These are phyloP conservation scores for Darevskia nairensis DNA, from an alignment of 2,797 vertebrate genomes.

Conservation along the genomic window DNA sequence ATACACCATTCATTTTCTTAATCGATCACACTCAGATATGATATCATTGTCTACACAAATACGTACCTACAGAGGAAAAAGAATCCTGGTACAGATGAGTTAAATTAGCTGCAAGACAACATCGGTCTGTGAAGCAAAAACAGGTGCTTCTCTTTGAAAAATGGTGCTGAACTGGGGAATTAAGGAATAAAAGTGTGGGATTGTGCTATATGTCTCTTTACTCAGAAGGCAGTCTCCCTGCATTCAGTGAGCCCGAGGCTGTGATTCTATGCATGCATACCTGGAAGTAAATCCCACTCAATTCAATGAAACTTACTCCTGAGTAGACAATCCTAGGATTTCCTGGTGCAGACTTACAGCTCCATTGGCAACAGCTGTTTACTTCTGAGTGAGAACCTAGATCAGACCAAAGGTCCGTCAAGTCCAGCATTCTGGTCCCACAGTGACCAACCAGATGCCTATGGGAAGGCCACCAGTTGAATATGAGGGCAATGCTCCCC, in stretches of 20 bases:
- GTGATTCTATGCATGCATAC: too few species aligned
- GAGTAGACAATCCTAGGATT: too few species aligned
- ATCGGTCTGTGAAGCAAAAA: background rate
- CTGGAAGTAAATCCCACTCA: background rate
- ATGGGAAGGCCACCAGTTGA: too few species aligned
- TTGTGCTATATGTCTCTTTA: background rate
- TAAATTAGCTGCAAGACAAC: background rate
- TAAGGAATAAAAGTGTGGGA: background rate
- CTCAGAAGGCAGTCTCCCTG: background rate
- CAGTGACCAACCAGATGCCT: too few species aligned
- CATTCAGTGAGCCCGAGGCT: background rate
- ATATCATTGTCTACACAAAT: background rate
- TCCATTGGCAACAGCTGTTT: background rate
- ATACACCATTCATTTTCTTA: slow-evolving; percentile 24
- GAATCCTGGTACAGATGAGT: background rate
- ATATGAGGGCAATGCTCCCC: too few species aligned
- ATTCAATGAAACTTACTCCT: too few species aligned
- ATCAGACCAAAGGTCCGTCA: too few species aligned
- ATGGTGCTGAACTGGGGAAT: background rate
- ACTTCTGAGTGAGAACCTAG: background rate
- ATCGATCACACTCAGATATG: background rate
- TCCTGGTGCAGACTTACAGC: too few species aligned
- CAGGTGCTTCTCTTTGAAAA: background rate
- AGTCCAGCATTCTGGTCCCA: too few species aligned
- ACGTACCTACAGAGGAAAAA: background rate